Evolutionary conservation across 2,888 invertebrate genomes (phyloP).

Genomic region (Hedya salicella): DNA sequence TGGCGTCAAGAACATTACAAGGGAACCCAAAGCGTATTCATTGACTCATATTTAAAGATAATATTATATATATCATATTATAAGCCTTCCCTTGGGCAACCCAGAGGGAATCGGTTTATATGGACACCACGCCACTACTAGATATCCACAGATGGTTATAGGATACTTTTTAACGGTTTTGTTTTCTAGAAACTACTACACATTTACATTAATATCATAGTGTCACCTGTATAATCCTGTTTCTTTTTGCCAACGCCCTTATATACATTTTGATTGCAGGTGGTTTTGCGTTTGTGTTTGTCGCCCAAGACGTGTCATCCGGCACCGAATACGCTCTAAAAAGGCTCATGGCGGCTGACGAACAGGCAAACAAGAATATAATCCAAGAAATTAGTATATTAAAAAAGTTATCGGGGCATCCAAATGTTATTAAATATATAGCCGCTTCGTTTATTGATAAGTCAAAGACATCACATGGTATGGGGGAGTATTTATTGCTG

Average conservation of each 20-base stretch:
- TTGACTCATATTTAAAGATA: too few relatives aligned
- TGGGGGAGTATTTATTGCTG: slow-evolving; percentile 95
- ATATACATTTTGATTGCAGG: slow-evolving; percentile 86
- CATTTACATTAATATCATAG: too few relatives aligned
- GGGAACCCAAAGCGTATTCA: too few relatives aligned
- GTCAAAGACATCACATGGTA: slow-evolving; percentile 90
- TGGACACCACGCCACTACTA: too few relatives aligned
- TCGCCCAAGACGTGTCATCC: slow-evolving; percentile 94
- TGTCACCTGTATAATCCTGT: too few relatives aligned
- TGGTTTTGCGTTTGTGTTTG: slow-evolving; percentile 98
- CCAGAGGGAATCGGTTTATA: too few relatives aligned
- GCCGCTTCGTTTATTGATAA: slow-evolving; percentile 93
- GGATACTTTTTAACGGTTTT: too few relatives aligned
- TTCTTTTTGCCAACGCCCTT: not conserved
- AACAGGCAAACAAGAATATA: slow-evolving; percentile 91
- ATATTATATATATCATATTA: too few relatives aligned
- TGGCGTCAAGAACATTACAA: too few relatives aligned
- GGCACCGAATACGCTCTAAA: slow-evolving; percentile 97
- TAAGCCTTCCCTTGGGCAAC: too few relatives aligned
- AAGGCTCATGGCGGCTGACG: slow-evolving; percentile 93
- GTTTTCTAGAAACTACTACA: too few relatives aligned
- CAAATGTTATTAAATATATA: slow-evolving; percentile 95
- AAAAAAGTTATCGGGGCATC: slow-evolving; percentile 96
- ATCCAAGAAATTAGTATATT: slow-evolving; percentile 93
- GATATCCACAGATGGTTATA: too few relatives aligned